These are phyloP conservation scores for Carassius gibelio DNA, from an alignment of 2,113 vertebrate genomes.

Conservation along the genomic window DNA sequence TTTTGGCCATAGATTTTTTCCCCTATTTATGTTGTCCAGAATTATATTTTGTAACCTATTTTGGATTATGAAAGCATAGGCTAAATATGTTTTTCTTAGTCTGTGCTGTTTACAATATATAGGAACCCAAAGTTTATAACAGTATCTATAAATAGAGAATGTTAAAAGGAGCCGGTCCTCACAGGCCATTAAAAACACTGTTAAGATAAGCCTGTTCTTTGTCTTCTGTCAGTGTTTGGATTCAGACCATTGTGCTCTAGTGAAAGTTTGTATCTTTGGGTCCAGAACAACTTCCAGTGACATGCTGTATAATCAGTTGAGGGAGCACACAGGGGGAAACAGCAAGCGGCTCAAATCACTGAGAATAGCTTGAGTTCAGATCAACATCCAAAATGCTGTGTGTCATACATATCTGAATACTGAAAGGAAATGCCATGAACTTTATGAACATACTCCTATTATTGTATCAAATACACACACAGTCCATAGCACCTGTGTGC, in stretches of 20 bases:
- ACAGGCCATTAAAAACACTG: background rate
- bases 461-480: background rate
- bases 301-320: background rate
- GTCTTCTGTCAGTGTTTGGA: conserved; percentile 1
- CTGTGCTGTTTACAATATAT: too few species aligned
- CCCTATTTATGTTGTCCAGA: too few species aligned
- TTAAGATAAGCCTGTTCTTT: background rate
- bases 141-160: background rate
- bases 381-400: background rate
- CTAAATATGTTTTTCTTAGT: too few species aligned
- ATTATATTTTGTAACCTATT: too few species aligned
- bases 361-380: background rate
- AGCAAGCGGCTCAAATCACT: background rate
- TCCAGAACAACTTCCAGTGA: background rate
- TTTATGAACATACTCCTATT: background rate
- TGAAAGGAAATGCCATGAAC: background rate
- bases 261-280: background rate
- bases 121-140: background rate
- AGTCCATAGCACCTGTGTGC: background rate
- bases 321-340: background rate
- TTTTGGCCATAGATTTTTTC: too few species aligned
- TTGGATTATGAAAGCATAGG: too few species aligned
- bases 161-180: background rate
- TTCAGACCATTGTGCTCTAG: conserved; percentile 10
- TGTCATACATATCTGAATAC: background rate